phyloP scores from a whole-genome alignment of 2,113 vertebrate genomes.

The Fukomys damarensis region DNA sequence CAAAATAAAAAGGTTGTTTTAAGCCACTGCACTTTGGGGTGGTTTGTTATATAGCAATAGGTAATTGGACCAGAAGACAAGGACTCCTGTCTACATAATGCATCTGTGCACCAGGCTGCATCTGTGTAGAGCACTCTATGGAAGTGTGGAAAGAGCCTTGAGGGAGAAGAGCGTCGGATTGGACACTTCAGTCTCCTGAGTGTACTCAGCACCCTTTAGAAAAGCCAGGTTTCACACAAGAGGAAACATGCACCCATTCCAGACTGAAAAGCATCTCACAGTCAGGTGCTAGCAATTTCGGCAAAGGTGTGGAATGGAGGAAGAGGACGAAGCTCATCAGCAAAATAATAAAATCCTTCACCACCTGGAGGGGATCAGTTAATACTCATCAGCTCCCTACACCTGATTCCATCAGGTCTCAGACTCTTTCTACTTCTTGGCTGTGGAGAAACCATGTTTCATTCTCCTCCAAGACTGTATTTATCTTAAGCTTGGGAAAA shows the following conservation, averaged over 20 bases:
- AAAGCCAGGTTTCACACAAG: neutral
- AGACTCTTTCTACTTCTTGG: neutral
- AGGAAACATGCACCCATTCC: neutral
- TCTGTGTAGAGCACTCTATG: neutral
- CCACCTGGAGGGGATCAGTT: neutral
- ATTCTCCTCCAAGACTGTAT: neutral
- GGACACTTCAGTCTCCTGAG: neutral
- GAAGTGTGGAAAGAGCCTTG: neutral
- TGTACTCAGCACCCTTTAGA: neutral
- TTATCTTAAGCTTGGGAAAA: conserved; percentile 25
- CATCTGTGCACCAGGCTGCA: neutral
- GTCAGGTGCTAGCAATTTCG: neutral
- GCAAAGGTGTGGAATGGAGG: neutral
- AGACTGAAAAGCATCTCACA: neutral
- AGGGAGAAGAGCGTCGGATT: neutral
- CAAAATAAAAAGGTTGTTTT: conserved; percentile 3
- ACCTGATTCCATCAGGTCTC: neutral
- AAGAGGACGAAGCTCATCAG: neutral
- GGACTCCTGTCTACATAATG: neutral
- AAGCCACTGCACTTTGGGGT: neutral
- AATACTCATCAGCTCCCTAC: neutral
- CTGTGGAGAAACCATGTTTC: neutral
- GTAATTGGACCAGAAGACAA: neutral
- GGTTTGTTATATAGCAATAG: neutral
- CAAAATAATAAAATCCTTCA: neutral